Evolutionary conservation across 2,113 vertebrate genomes (phyloP), one percentile per base, ranked within the genome.

Genomic region (Zosterops japonicus): DNA sequence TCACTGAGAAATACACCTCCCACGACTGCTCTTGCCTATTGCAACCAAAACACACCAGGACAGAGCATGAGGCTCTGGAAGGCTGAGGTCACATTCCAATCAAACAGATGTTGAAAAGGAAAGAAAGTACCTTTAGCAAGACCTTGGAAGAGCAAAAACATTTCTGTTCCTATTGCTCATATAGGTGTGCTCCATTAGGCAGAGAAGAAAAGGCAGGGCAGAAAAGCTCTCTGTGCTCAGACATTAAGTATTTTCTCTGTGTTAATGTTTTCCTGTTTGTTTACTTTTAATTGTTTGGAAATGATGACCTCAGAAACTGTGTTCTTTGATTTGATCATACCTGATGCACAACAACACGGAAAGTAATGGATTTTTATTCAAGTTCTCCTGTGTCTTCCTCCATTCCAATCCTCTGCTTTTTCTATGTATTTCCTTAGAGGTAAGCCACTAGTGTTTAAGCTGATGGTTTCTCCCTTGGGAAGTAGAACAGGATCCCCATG

Each of bases 1-100:
- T 97, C 97, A 95, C 92, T 56, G 75, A 86, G 81, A 94, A 95
- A 95, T 87, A 89, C 81, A 94, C 93, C 93, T 97, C 91, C 93
- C 92, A 82, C n/a, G 1, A 61, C 78, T 15, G 25, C 83, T 65
- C n/a, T 29, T 63, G 91, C 85, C 87, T 50, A 14, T 35, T 49
- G 64, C 88, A 94, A 96, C 95, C 96, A 81, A 87, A 94, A 89
- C 88, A 96, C 83, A 90, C 56, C 55, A 44, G 76, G 31, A 95
- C 67, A 94, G 60, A 97, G 56, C 9, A 0, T 9, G 82, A 95
- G 95, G 87, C 41, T 70, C 87, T 87, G 86, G 56, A 69, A 87
- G 75, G 67, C 70, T 96, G 77, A 86, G 95, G 92, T 94, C 95
- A 96, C 92, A 95, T 96, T 96, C 93, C 91, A 84, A 76, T 25